phyloP scores from a whole-genome alignment of 1,140 invertebrate genomes.

The Trichoplusia ni region DNA sequence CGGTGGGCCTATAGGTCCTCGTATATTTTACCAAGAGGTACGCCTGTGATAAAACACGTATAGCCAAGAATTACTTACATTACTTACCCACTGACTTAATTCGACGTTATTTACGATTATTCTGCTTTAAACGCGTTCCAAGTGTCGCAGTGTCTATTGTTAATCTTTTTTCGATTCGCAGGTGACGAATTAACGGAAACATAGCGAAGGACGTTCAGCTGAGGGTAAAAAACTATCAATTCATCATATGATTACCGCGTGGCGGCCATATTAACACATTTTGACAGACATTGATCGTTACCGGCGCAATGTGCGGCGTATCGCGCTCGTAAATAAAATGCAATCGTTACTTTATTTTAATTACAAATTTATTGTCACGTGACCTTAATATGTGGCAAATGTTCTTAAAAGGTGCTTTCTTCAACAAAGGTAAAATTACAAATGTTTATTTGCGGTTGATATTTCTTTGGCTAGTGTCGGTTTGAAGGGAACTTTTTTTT shows the following conservation, averaged over 20 bases:
- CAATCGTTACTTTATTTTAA: slow-evolving; percentile 47
- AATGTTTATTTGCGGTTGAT: slow-evolving; percentile 12
- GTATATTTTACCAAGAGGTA: slow-evolving; percentile 12
- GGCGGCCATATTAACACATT: slow-evolving; percentile 21
- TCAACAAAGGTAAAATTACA: slow-evolving; percentile 49
- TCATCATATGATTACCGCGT: slow-evolving; percentile 15
- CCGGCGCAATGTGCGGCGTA: background rate
- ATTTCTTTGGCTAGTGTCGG: background rate
- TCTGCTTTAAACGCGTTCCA: slow-evolving; percentile 10
- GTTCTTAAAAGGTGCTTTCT: slow-evolving; percentile 54
- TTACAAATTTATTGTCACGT: slow-evolving; percentile 52
- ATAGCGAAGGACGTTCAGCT: background rate
- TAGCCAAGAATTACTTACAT: slow-evolving; percentile 9
- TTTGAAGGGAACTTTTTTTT: background rate
- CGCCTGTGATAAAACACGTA: slow-evolving; percentile 11
- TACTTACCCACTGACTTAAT: slow-evolving; percentile 26
- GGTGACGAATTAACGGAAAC: slow-evolving; percentile 29
- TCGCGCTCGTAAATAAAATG: slow-evolving; percentile 17
- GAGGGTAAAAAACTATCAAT: slow-evolving; percentile 5
- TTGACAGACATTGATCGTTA: slow-evolving; percentile 29
- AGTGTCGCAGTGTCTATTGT: slow-evolving; percentile 14
- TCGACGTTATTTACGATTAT: slow-evolving; percentile 27
- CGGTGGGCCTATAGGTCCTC: background rate
- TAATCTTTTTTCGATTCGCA: slow-evolving; percentile 24
- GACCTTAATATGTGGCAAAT: slow-evolving; percentile 59